A percentile compares a stretch with the other conserved stretches of the same genome.
These are phyloP conservation scores for Mycetomoellerius zeteki DNA, from an alignment of 1,140 invertebrate species.

Conservation along the genomic window DNA sequence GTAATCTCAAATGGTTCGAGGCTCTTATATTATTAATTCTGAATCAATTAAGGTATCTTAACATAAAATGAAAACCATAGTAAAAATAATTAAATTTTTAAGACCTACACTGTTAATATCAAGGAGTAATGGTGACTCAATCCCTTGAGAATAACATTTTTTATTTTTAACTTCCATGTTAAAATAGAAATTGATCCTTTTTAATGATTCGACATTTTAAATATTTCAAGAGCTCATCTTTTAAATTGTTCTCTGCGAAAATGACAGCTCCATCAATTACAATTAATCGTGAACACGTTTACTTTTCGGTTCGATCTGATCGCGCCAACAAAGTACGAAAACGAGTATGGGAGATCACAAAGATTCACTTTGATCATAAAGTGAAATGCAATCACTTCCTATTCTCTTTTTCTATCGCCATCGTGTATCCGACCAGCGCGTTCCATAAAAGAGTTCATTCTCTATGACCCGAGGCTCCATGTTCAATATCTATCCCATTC, in stretches of 20 bases:
- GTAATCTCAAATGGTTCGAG: not conserved
- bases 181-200: not conserved
- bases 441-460: constrained; percentile 68
- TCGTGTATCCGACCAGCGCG: constrained; percentile 35
- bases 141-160: too few species aligned
- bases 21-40: constrained; percentile 6
- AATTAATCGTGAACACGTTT: constrained; percentile 46
- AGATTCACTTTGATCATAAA: constrained; percentile 73
- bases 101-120: not conserved
- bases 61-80: not conserved
- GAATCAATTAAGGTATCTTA: not conserved
- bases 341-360: constrained; percentile 16
- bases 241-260: not conserved
- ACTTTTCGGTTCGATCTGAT: constrained; percentile 23
- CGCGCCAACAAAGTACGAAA: constrained; percentile 8
- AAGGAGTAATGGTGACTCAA: too few species aligned
- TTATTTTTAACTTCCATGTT: too few species aligned
- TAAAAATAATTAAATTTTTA: not conserved
- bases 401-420: constrained; percentile 46
- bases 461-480: constrained; percentile 62
- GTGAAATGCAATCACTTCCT: constrained; percentile 73
- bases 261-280: not conserved
- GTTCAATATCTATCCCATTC: constrained; percentile 47
- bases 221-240: not conserved
- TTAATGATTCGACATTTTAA: not conserved